Conservation (phyloP, 2,113 vertebrate genomes). For the Machaerirhynchus nigripectus region DNA sequence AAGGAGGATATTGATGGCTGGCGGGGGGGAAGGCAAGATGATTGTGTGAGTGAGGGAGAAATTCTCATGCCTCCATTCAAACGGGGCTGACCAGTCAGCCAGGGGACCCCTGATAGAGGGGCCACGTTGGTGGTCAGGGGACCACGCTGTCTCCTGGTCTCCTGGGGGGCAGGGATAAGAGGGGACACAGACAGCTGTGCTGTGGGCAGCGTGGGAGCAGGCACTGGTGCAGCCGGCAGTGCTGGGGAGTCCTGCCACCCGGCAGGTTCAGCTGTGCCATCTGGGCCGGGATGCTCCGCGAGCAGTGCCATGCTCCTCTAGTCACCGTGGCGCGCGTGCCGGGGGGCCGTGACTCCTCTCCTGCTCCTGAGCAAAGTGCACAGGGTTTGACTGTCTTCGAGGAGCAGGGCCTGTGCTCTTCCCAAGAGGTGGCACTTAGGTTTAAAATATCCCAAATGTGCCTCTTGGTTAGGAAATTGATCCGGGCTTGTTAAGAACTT, state of each 20-base stretch:
- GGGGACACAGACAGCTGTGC: not conserved
- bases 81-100: not conserved
- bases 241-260: not conserved
- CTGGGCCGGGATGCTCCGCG: not conserved
- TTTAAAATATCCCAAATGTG: not conserved
- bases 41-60: not conserved
- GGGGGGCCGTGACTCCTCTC: not conserved
- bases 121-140: not conserved
- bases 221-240: not conserved
- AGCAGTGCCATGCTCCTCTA: conserved; percentile 46
- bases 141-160: not conserved
- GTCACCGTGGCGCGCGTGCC: rapidly evolving
- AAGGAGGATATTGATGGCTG: conserved; percentile 48
- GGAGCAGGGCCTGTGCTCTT: not conserved
- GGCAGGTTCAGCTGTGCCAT: conserved; percentile 48
- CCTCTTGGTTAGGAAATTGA: not conserved
- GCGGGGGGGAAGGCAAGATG: not conserved
- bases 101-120: not conserved
- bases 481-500: not conserved
- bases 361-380: not conserved
- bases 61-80: conserved; percentile 31
- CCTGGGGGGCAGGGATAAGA: not conserved
- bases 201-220: not conserved
- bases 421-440: not conserved
- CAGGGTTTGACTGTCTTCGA: rapidly evolving